Evolutionary conservation across 1,140 invertebrate species (phyloP), one percentile per base, ranked within the genome.

Genomic region (Orussus abietinus): DNA sequence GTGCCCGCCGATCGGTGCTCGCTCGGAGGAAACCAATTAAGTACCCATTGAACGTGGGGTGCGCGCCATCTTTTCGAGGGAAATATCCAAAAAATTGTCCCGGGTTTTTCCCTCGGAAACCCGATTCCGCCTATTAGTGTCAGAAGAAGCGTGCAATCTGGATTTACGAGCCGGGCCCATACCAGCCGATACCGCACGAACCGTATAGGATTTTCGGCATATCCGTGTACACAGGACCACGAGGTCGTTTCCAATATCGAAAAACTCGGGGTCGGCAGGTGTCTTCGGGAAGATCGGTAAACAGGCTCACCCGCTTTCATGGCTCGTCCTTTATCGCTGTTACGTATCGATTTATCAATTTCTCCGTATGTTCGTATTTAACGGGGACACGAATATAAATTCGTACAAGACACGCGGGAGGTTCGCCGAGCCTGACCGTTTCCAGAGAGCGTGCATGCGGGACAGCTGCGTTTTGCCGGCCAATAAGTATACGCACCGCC

Each of bases 401-500:
- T 33, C 9, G 6, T n/a, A 6, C 22, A 21, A 35, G 33, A 35
- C 4, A 35, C 14, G 10, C 33, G 14, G 22, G 20, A 33, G 14
- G 13, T 33, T 40, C 47, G 11, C 34, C 7, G 29, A 10, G 20
- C 15, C 42, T 51, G 25, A 25, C 22, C 22, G 22, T 25, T 25
- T 25, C n/a, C 22, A 7, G 22, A n/a, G 22, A 7, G 6, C 22
- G 32, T 51, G 32, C 36, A 63, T 66, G 62, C 61, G 64, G 62
- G 64, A 64, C 62, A 66, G 62, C 64, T 66, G 64, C 53, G 22
- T 28, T 39, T n/a, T n/a, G n/a, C n/a, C n/a, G n/a, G n/a, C n/a
- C n/a, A n/a, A n/a, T 14, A 39, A 14, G 18, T 21, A 15, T 20
- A 21, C n/a, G 22, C 12, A 14, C 15, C n/a, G n/a, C 9, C 29